Base-by-base conservation (phyloP, 1,140 invertebrate species). In the Drosophila kohkoa region DNA sequence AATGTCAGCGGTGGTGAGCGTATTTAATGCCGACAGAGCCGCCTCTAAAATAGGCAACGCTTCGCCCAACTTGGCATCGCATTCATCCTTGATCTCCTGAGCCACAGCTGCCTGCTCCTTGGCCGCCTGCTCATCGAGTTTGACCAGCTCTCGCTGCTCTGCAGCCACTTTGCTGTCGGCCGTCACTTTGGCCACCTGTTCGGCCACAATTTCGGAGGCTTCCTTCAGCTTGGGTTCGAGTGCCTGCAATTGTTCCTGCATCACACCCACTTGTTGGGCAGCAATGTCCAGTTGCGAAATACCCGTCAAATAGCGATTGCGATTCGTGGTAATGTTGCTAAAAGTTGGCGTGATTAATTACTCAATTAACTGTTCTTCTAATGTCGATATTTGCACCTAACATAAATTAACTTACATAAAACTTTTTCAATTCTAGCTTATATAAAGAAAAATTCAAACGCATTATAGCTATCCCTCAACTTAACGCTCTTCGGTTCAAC, bases 1-100 rank as follows among this genome's bases (percentile, higher is more conserved):
- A 57, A 99, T 98, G 93, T 99, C 99, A 13, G 96, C 94, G 3
- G 96, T 95, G 43, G 98, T 99, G 3, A 99, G 94, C 0, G 98
- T 99, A 81, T 99, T 97, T 1, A 99, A 93, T 3, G 98, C 98
- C 1, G 95, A 94, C 73, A 98, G 93, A 11, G 99, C 98, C n/a
- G 95, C 94, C 87, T 98, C 96, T 57, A 99, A 93, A 67, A 98
- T 97, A 0, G 99, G 98, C 93, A 99, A 96, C 0, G 98, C 98
- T 92, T 98, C 97, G 0, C 97, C 96, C 75, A 99, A 94, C 92
- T 99, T 97, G 51, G 96, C 96, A 92, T 99, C 98, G 92, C 98
- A 99, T 89, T 99, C 98, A 66, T 98, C 95, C 93, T 98, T 99
- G 60, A 99, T 99, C 6, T 95, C 98, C 92, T 96, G 95, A 0